Evolutionary conservation across 2,113 vertebrate species (phyloP), one percentile per base, ranked within the genome.

Genomic region (Phasianus colchicus): DNA sequence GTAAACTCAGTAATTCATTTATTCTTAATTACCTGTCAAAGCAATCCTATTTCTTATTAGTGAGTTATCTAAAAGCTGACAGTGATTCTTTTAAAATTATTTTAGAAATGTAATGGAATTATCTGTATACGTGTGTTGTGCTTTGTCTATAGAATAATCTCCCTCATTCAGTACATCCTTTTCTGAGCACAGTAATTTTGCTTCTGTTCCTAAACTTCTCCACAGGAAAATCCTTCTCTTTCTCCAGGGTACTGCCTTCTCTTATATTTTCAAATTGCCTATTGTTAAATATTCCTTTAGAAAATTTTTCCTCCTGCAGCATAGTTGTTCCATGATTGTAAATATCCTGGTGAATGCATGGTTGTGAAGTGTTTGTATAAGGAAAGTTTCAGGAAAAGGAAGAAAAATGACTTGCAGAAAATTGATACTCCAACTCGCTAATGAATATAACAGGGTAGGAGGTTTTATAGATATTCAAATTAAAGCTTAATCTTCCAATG

Each of bases 1-100:
- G 32, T 91, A 73, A 88, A 85, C 30, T 42, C n/a, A 52, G 38
- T 40, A 69, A 89, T 89, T 89, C 54, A 74, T 92, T 82, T 91
- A 88, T 94, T 83, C 76, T 90, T 69, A 94, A 90, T 90, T 81
- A 13, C 12, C n/a, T 83, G 54, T 80, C 69, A 74, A 64, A 90
- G 21, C 69, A 90, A 90, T 92, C 17, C 4, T 50, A 7, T 88
- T 94, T 90, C 60, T 34, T 90, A 40, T 81, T 75, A 90, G 36
- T 83, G 42, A 80, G 47, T 84, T 82, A 57, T 61, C 57, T 85
- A 67, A 84, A 84, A 84, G 43, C 36, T 83, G 47, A 47, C n/a
- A 38, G 55, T 36, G 25, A 5, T 27, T 43, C 78, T 79, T 45
- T 30, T 29, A 42, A 7, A 42, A 43, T 10, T 82, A 0, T 73